Evolutionary conservation across 2,797 vertebrate genomes (phyloP).

Genomic region (Sebastes glaucus): DNA sequence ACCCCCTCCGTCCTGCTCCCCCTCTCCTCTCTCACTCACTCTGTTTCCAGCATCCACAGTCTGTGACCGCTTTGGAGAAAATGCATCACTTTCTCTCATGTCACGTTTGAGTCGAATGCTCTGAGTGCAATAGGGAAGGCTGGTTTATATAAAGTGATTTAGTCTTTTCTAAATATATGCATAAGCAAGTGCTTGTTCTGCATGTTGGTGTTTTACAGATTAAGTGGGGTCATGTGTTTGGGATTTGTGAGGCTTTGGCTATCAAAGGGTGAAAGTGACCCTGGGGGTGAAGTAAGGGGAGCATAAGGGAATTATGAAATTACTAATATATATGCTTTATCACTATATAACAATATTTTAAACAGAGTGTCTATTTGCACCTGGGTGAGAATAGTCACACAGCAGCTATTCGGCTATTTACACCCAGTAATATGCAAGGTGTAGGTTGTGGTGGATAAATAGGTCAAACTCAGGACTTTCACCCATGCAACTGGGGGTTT

Average conservation of each 20-base stretch:
- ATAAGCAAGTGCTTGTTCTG: constrained; percentile 41
- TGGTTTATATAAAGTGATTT: constrained; percentile 23
- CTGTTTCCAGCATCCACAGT: background rate
- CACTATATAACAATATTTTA: background rate
- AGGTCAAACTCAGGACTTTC: no score
- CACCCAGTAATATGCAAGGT: no score
- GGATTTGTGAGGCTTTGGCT: constrained; percentile 81
- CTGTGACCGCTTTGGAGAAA: background rate
- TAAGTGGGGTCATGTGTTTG: constrained; percentile 80
- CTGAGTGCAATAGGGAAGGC: background rate
- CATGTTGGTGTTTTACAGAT: constrained; percentile 71
- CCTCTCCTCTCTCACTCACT: constrained; percentile 10
- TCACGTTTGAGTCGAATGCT: background rate
- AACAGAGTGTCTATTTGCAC: no score
- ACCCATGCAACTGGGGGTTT: no score
- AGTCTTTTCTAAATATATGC: constrained; percentile 33
- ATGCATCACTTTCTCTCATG: background rate
- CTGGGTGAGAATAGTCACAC: no score
- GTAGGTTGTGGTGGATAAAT: no score
- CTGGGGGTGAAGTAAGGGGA: constrained; percentile 33
- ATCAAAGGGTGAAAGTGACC: constrained; percentile 67
- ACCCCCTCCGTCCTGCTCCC: constrained; percentile 8
- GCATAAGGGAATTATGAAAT: constrained; percentile 35
- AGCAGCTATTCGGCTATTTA: no score
- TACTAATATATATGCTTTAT: background rate